phyloP scores from a whole-genome alignment of 2,113 vertebrate species.

The Neomonachus schauinslandi region DNA sequence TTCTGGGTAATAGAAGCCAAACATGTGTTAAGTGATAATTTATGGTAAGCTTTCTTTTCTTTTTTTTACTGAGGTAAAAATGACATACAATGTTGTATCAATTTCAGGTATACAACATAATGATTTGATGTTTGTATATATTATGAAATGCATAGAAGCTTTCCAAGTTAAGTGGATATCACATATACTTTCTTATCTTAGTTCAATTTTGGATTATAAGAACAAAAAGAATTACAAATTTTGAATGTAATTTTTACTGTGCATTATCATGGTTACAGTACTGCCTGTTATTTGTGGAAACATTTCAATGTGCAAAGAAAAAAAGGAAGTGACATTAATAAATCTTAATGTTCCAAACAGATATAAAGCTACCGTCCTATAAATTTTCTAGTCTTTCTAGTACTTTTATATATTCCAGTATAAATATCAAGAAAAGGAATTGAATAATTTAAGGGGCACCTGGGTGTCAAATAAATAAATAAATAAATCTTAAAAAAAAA shows the following conservation, averaged over 20 bases:
- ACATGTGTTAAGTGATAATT: not conserved
- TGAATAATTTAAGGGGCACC: not conserved
- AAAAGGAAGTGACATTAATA: not conserved
- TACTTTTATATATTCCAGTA: not conserved
- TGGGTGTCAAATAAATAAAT: no score
- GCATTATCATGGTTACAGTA: not conserved
- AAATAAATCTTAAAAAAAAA: no score
- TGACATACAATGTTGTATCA: not conserved
- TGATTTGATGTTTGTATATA: not conserved
- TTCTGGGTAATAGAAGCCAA: not conserved
- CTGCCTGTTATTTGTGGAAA: not conserved
- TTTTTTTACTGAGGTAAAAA: not conserved
- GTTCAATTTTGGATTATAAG: not conserved
- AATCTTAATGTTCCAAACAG: not conserved
- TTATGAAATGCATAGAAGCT: not conserved
- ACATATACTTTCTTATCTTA: not conserved
- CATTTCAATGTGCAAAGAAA: not conserved
- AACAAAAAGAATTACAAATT: not conserved
- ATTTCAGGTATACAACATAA: not conserved
- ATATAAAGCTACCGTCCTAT: not conserved
- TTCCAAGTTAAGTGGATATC: not conserved
- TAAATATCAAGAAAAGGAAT: not conserved
- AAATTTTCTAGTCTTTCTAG: not conserved
- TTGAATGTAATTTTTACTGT: not conserved
- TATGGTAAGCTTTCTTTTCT: not conserved